Evolutionary conservation across 2,797 vertebrate genomes (phyloP).

Genomic region (Ambastaia sidthimunki): DNA sequence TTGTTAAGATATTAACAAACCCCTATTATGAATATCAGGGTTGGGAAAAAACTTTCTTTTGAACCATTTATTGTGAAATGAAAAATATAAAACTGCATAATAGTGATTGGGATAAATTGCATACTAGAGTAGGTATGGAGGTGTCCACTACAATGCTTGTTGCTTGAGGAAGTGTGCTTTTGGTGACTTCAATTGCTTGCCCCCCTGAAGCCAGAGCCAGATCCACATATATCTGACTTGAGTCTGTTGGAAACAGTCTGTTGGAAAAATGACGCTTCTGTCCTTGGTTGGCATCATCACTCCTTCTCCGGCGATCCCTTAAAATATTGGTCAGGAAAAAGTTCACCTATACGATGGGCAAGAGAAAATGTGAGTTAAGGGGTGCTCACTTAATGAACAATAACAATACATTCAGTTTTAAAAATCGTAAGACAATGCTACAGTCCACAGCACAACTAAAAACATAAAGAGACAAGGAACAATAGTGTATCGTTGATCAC

Average conservation of each 20-base stretch:
- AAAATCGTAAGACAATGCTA: too few species aligned
- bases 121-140: slow-evolving; percentile 67
- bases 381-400: too few species aligned
- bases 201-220: slow-evolving; percentile 73
- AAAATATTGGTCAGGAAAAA: slow-evolving; percentile 68
- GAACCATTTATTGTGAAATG: too few species aligned
- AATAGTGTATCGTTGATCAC: too few species aligned
- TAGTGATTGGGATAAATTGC: background rate
- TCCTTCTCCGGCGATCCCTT: slow-evolving; percentile 29
- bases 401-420: too few species aligned
- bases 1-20: too few species aligned
- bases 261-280: background rate
- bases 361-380: background rate
- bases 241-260: slow-evolving; percentile 7
- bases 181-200: slow-evolving; percentile 64
- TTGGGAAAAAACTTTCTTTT: too few species aligned
- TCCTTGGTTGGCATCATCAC: background rate
- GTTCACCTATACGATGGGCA: slow-evolving; percentile 66
- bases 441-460: too few species aligned
- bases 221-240: slow-evolving; percentile 66
- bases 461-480: too few species aligned
- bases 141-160: slow-evolving; percentile 63
- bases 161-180: slow-evolving; percentile 59
- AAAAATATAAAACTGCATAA: too few species aligned
- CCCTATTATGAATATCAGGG: too few species aligned